phyloP scores from a whole-genome alignment of 2,113 vertebrate species.

The Clinocottus analis region DNA sequence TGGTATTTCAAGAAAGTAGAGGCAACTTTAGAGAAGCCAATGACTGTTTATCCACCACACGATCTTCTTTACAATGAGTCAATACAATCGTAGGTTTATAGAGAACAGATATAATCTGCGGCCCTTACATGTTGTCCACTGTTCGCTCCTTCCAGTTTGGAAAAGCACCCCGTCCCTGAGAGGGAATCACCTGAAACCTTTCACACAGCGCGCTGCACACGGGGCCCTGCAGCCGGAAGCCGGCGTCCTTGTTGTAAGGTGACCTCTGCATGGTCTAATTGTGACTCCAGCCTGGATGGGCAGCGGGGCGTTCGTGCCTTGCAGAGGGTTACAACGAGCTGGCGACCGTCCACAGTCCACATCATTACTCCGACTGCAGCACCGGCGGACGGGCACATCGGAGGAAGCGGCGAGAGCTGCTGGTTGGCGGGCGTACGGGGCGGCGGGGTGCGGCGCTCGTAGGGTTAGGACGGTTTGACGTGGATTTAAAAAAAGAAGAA shows the following conservation, averaged over 20 bases:
- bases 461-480: slow-evolving; percentile 30
- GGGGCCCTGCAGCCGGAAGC: slow-evolving; percentile 26
- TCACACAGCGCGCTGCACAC: too few species aligned
- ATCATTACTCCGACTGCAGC: slow-evolving; percentile 75
- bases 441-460: slow-evolving; percentile 8
- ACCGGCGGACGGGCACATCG: slow-evolving; percentile 1
- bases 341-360: slow-evolving; percentile 69
- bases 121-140: neutral
- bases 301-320: slow-evolving; percentile 76
- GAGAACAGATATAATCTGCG: neutral
- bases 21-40: too few species aligned
- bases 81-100: neutral
- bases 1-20: too few species aligned
- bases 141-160: neutral
- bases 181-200: slow-evolving; percentile 30
- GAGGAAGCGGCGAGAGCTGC: slow-evolving; percentile 12
- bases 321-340: slow-evolving; percentile 66
- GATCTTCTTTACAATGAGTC: neutral
- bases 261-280: slow-evolving; percentile 63
- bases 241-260: slow-evolving; percentile 64
- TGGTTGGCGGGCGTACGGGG: slow-evolving; percentile 30
- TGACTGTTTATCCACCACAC: neutral
- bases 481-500: slow-evolving; percentile 28
- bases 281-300: slow-evolving; percentile 76
- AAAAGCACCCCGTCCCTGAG: slow-evolving; percentile 1